Evolutionary conservation across 2,888 invertebrate genomes (phyloP), one percentile per base, ranked within the genome.

Genomic region (Pomacea canaliculata): DNA sequence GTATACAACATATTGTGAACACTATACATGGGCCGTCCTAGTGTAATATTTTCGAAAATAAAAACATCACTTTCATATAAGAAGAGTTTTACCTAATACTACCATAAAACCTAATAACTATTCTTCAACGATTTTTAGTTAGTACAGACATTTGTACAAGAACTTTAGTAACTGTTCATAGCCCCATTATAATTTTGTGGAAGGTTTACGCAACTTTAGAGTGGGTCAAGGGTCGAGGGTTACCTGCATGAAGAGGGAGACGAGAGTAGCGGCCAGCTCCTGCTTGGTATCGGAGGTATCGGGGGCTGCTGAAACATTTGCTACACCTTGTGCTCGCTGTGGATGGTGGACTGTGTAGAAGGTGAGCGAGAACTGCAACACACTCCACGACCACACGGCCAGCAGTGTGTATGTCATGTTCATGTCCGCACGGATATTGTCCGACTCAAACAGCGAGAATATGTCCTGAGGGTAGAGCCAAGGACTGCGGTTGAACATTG

Each of bases 361-460:
- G 12, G 90, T 89, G 68, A 90, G 78, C 46, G 88, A 86, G 81
- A 90, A 91, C 84, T 91, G 90, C 60, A 90, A 72, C 59, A 90
- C 80, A 71, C 88, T 87, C 82, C 88, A 82, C 2, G 90, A 85
- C 89, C 90, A 91, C 16, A 89, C 83, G 8, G 83, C 85, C 37
- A 91, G 83, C 49, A 88, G 87, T 37, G 80, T 82, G 81, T 83
- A 88, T 5, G 83, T 82, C 71, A 90, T 82, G n/a, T 79, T 81
- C 27, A 84, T 83, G 72, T 88, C 86, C 7, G 84, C 80, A 3
- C 86, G 73, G 65, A 88, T 83, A 48, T 75, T 79, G 18, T 79
- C 78, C 67, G 87, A 87, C 48, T 86, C 86, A 71, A 88, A 85
- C 27, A 88, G 76, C 16, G 83, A 81, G 75, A 87, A 85, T 27